These are phyloP conservation scores for Agonopterix subpropinquella DNA, from an alignment of 2,888 invertebrate genomes.

Conservation along the genomic window DNA sequence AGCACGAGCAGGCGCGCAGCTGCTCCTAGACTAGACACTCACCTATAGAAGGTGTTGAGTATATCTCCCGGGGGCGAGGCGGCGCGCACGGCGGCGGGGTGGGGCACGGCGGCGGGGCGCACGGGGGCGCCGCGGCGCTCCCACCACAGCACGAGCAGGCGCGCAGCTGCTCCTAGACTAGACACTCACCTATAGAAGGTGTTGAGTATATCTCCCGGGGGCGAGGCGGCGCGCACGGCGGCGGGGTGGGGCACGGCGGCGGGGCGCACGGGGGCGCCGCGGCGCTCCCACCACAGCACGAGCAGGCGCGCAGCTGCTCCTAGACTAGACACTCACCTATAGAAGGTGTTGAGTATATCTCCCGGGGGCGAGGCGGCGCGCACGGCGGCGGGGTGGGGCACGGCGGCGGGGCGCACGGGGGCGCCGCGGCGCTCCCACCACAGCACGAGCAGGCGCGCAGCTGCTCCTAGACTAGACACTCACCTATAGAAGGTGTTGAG, in stretches of 20 bases:
- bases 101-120: constrained; percentile 68
- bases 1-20: background rate
- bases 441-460: constrained; percentile 88
- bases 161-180: constrained; percentile 57
- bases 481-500: constrained; percentile 56
- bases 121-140: constrained; percentile 83
- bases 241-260: constrained; percentile 45
- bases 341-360: constrained; percentile 51
- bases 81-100: constrained; percentile 56
- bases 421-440: constrained; percentile 91
- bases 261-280: constrained; percentile 82
- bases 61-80: constrained; percentile 61
- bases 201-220: constrained; percentile 54
- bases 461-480: background rate
- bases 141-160: constrained; percentile 94
- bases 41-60: constrained; percentile 55
- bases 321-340: constrained; percentile 32
- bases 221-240: constrained; percentile 55
- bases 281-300: constrained; percentile 93
- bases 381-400: constrained; percentile 55
- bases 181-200: constrained; percentile 49
- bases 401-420: constrained; percentile 75
- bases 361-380: constrained; percentile 59
- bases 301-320: constrained; percentile 80
- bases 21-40: background rate